phyloP scores from a whole-genome alignment of 1,140 invertebrate species.

The Bilobella aurantiaca region DNA sequence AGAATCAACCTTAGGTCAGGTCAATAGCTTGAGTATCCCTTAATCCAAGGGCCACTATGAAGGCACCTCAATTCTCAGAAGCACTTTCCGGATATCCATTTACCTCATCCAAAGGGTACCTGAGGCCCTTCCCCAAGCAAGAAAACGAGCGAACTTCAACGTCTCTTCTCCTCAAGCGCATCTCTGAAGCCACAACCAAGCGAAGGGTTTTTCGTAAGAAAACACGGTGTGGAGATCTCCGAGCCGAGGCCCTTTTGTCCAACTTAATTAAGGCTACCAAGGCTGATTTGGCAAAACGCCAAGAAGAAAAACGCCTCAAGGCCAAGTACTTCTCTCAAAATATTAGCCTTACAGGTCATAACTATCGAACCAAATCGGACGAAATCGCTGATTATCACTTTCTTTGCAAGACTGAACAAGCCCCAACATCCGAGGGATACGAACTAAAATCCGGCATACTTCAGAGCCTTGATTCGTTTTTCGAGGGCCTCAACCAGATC shows the following conservation, averaged over 20 bases:
- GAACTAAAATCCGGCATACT: constrained; percentile 20
- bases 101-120: no score
- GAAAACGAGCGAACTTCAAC: neutral
- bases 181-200: constrained; percentile 24
- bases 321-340: constrained; percentile 24
- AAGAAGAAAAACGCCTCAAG: constrained; percentile 26
- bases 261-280: constrained; percentile 17
- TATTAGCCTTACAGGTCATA: constrained; percentile 14
- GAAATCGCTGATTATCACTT: neutral
- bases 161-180: constrained; percentile 22
- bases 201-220: constrained; percentile 24
- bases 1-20: no score
- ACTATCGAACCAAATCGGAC: neutral
- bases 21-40: neutral
- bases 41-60: neutral
- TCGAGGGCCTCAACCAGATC: constrained; percentile 25
- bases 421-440: neutral
- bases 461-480: constrained; percentile 30
- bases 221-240: constrained; percentile 24
- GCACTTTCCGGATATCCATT: neutral
- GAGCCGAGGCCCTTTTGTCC: constrained; percentile 26
- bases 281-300: constrained; percentile 18
- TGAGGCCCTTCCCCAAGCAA: neutral
- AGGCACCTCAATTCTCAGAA: neutral
- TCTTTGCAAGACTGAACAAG: neutral